phyloP scores from a whole-genome alignment of 2,113 vertebrate species.

The Ascaphus truei region DNA sequence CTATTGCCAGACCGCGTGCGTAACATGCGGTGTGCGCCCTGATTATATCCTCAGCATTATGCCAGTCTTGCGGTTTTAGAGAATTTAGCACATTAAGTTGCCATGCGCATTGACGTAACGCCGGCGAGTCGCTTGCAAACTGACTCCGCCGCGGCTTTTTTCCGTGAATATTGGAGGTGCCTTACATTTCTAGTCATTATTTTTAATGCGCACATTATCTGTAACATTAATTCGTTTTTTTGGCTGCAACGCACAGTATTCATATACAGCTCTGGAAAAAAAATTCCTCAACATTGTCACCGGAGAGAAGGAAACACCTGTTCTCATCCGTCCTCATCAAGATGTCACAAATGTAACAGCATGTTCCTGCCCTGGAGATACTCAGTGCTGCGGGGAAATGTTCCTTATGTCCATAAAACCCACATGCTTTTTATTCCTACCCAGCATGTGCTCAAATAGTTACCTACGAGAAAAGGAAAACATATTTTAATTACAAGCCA shows the following conservation, averaged over 20 bases:
- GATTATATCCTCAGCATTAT: no score
- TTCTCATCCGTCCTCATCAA: neutral
- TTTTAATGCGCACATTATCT: neutral
- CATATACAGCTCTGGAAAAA: neutral
- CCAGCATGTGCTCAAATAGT: neutral
- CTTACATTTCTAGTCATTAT: no score
- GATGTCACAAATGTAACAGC: neutral
- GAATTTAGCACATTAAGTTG: no score
- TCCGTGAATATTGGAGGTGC: no score
- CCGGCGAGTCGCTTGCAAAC: no score
- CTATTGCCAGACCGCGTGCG: no score
- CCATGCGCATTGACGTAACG: no score
- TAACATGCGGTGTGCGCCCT: no score
- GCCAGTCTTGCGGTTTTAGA: no score
- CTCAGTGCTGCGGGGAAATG: neutral
- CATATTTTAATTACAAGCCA: neutral
- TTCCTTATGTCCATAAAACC: neutral
- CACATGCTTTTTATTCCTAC: neutral
- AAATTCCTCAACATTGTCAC: neutral
- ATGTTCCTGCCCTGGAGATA: neutral
- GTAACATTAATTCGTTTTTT: neutral
- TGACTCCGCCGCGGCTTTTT: no score
- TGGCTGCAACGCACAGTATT: no score
- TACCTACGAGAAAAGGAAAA: neutral
- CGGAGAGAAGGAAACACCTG: conserved; percentile 6